A percentile compares a stretch with the other conserved stretches of the same genome.
These are phyloP conservation scores for Oreonectes daqikongensis DNA, from an alignment of 2,797 vertebrate genomes.

Conservation along the genomic window DNA sequence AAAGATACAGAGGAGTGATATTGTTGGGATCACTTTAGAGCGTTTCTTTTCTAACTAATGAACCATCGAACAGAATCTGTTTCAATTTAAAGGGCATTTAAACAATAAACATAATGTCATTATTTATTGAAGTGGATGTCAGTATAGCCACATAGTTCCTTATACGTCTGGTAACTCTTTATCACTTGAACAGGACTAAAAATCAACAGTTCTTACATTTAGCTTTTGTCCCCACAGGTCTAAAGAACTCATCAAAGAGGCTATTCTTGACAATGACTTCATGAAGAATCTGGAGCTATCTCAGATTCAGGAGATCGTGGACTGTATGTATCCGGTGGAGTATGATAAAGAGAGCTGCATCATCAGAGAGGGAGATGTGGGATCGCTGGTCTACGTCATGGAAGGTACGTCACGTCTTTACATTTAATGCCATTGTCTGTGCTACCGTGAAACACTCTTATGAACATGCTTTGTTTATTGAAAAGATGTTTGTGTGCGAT, in stretches of 20 bases:
- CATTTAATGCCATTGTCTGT: background rate
- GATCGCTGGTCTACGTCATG: slow-evolving; percentile 98
- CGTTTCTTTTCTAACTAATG: too few relatives aligned
- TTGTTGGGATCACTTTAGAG: too few relatives aligned
- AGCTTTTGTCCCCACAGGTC: slow-evolving; percentile 77
- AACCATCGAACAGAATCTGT: too few relatives aligned
- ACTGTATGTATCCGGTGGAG: slow-evolving; percentile 99
- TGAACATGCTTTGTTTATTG: too few relatives aligned
- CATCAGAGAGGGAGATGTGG: slow-evolving; percentile 98
- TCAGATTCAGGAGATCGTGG: slow-evolving; percentile 99
- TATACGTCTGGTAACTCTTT: background rate
- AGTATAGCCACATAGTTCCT: too few relatives aligned
- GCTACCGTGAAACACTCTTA: background rate
- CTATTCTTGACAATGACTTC: slow-evolving; percentile 99
- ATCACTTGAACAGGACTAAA: slow-evolving; percentile 4
- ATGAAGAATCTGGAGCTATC: slow-evolving; percentile 99
- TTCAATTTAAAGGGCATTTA: too few relatives aligned
- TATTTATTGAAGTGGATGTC: too few relatives aligned
- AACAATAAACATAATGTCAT: too few relatives aligned
- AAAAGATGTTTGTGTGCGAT: too few relatives aligned
- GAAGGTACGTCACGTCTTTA: slow-evolving; percentile 80
- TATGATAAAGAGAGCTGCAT: slow-evolving; percentile 98
- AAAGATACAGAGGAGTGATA: too few relatives aligned
- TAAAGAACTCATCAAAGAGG: slow-evolving; percentile 98
- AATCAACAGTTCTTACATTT: background rate